Percentiles rank a stretch among this genome's conserved stretches.
These are phyloP conservation scores for Hafferia zeledoni DNA, from an alignment of 2,797 vertebrate species.

Conservation along the genomic window DNA sequence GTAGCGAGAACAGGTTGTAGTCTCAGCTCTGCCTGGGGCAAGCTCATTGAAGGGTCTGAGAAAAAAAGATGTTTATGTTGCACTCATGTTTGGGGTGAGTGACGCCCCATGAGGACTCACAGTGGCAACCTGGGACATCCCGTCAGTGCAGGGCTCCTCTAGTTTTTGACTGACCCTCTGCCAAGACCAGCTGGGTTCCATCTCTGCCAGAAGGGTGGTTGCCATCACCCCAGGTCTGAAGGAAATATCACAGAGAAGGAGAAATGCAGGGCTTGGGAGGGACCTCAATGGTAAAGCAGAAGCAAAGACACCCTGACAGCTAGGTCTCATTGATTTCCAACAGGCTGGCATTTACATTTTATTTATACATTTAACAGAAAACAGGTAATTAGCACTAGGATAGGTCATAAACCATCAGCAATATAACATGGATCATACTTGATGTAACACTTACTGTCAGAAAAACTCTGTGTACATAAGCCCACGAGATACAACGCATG, in stretches of 20 bases:
- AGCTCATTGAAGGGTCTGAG: not conserved
- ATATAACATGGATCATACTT: not conserved
- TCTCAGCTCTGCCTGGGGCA: not conserved
- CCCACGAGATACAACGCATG: conserved; percentile 10
- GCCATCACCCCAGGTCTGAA: not conserved
- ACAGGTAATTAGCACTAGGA: conserved; percentile 2
- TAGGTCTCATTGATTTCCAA: not conserved
- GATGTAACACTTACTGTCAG: conserved; percentile 6
- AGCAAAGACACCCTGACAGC: not conserved
- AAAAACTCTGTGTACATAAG: conserved; percentile 10
- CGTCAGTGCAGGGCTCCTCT: not conserved
- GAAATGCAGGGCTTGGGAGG: not conserved
- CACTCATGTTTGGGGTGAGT: not conserved
- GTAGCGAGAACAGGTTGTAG: not conserved
- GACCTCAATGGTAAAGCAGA: not conserved
- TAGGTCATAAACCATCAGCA: not conserved
- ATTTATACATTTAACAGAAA: conserved; percentile 55
- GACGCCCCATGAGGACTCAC: not conserved
- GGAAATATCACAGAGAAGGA: not conserved
- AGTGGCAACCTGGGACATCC: not conserved
- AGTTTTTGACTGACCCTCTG: not conserved
- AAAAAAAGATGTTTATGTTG: not conserved
- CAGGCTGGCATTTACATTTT: conserved; percentile 30
- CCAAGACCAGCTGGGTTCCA: not conserved
- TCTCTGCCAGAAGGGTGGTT: not conserved